These are phyloP conservation scores for Drosophila repleta DNA, from an alignment of 1,140 invertebrate species.

Conservation along the genomic window DNA sequence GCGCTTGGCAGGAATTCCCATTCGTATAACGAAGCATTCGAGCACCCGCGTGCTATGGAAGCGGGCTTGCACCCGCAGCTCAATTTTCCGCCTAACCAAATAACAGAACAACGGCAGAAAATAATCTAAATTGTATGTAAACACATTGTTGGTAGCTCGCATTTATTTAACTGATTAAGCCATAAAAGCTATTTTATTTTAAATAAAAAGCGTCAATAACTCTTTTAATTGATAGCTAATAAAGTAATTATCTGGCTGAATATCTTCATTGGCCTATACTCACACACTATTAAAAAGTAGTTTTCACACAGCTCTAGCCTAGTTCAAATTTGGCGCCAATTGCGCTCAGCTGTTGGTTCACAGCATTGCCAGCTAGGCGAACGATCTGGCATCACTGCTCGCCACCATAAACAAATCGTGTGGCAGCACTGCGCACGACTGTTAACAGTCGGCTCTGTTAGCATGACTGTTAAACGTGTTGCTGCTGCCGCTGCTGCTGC, in stretches of 20 bases:
- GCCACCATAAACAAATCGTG: not conserved
- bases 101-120: constrained; percentile 5
- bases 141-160: not conserved
- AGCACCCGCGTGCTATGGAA: constrained; percentile 35
- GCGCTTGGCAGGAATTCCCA: constrained; percentile 32
- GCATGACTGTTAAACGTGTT: constrained; percentile 14
- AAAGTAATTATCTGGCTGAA: not conserved
- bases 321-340: constrained; percentile 29
- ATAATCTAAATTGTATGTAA: constrained; percentile 2
- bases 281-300: not conserved
- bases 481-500: not conserved
- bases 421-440: constrained; percentile 8
- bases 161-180: not conserved
- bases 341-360: constrained; percentile 1
- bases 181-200: too few species aligned
- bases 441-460: constrained; percentile 19
- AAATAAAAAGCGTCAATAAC: too few species aligned
- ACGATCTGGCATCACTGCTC: constrained; percentile 13
- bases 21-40: constrained; percentile 24
- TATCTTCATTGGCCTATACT: not conserved
- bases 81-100: not conserved
- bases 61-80: constrained; percentile 33
- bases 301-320: not conserved
- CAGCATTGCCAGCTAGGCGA: constrained; percentile 18
- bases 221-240: too few species aligned